Percentiles rank a stretch among this genome's conserved stretches.
Conservation (phyloP, 2,797 vertebrate genomes). For the Holocentrus rufus region DNA sequence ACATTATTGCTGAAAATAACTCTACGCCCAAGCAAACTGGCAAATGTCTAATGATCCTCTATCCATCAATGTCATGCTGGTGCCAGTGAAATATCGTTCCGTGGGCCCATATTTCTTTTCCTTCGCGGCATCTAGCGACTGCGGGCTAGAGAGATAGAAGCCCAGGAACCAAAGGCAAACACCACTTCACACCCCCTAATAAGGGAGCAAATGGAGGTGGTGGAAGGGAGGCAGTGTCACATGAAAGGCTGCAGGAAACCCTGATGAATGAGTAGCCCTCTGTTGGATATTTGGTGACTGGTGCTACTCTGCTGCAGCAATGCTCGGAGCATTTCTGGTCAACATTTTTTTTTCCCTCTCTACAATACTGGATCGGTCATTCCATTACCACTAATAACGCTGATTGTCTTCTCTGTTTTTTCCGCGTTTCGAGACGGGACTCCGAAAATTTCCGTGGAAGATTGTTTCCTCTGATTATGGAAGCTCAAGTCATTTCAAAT, state of each 20-base stretch:
- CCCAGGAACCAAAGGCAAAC: constrained; percentile 74
- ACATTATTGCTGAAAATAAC: constrained; percentile 83
- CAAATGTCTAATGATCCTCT: constrained; percentile 83
- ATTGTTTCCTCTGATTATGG: constrained; percentile 61
- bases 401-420: constrained; percentile 34
- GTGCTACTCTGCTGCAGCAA: constrained; percentile 24
- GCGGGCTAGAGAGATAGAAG: constrained; percentile 60
- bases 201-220: constrained; percentile 73
- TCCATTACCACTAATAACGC: constrained; percentile 15
- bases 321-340: background rate
- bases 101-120: constrained; percentile 69
- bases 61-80: constrained; percentile 79
- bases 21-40: constrained; percentile 82
- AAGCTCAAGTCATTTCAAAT: constrained; percentile 53
- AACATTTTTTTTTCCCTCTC: constrained; percentile 17
- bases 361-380: constrained; percentile 28
- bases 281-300: constrained; percentile 52
- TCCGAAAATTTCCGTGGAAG: constrained; percentile 42
- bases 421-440: constrained; percentile 30
- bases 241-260: constrained; percentile 52
- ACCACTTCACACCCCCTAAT: constrained; percentile 76
- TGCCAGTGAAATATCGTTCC: constrained; percentile 79
- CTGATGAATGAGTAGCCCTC: constrained; percentile 65
- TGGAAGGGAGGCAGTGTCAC: constrained; percentile 62
- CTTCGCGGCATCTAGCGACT: constrained; percentile 51